Percentiles rank a stretch among this genome's conserved stretches.
Evolutionary conservation across 2,888 invertebrate genomes (phyloP).

Genomic region (Erebia palarica): DNA sequence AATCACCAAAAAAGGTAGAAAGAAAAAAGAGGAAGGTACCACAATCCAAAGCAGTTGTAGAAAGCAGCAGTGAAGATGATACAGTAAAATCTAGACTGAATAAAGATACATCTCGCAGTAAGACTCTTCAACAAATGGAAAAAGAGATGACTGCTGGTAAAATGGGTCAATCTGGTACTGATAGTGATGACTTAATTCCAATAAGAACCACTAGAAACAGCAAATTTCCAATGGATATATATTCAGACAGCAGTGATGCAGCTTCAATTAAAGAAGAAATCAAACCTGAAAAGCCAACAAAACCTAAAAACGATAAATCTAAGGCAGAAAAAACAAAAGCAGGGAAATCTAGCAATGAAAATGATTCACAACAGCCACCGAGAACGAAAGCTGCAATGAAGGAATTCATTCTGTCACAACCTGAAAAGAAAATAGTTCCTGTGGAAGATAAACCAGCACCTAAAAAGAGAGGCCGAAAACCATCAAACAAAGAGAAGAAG

Average conservation of each 20-base stretch:
- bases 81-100: constrained; percentile 62
- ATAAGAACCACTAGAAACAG: constrained; percentile 81
- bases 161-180: constrained; percentile 84
- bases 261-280: constrained; percentile 61
- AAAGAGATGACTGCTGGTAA: constrained; percentile 85
- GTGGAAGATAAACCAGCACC: constrained; percentile 64
- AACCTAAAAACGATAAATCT: constrained; percentile 63
- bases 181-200: constrained; percentile 90
- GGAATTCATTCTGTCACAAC: constrained; percentile 85
- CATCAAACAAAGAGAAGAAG: constrained; percentile 74
- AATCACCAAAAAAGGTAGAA: constrained; percentile 69
- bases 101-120: constrained; percentile 80
- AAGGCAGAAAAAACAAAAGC: constrained; percentile 83
- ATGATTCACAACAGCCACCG: constrained; percentile 87
- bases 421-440: constrained; percentile 58
- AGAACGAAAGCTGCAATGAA: constrained; percentile 93
- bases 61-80: constrained; percentile 85
- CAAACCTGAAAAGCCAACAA: constrained; percentile 80
- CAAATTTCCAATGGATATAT: constrained; percentile 88
- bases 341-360: constrained; percentile 84
- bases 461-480: constrained; percentile 73
- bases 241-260: constrained; percentile 88
- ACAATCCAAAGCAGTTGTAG: constrained; percentile 75
- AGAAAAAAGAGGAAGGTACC: constrained; percentile 79
- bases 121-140: constrained; percentile 87